A percentile compares a stretch with the other conserved stretches of the same genome.
Conservation (phyloP, 2,797 vertebrate genomes). For the Echiichthys vipera region DNA sequence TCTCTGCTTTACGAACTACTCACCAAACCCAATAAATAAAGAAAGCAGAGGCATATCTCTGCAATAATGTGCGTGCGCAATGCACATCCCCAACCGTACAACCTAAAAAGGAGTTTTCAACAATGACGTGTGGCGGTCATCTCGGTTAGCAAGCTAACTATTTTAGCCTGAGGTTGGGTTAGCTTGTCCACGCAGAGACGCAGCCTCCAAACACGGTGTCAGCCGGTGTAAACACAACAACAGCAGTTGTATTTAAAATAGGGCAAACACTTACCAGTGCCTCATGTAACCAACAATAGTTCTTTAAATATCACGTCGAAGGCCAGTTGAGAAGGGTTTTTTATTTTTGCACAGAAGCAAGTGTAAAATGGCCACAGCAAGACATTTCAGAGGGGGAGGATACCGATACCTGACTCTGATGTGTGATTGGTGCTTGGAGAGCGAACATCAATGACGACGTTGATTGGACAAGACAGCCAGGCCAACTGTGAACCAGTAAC, state of each 20-base stretch:
- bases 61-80: neutral
- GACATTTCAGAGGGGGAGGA: conserved; percentile 58
- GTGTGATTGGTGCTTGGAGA: conserved; percentile 63
- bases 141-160: conserved; percentile 69
- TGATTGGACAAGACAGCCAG: conserved; percentile 63
- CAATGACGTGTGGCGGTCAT: conserved; percentile 76
- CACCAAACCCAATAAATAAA: neutral
- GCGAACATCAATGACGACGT: neutral
- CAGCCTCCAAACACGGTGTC: neutral
- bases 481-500: neutral
- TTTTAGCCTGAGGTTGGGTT: conserved; percentile 44
- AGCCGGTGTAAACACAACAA: neutral
- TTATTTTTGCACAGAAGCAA: conserved; percentile 44
- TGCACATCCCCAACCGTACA: neutral
- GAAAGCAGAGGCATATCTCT: neutral
- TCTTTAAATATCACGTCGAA: conserved; percentile 21
- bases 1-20: neutral
- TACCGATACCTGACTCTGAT: neutral
- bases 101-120: conserved; percentile 34
- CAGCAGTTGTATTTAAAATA: neutral
- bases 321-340: neutral
- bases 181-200: conserved; percentile 14
- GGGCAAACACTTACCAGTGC: conserved; percentile 57
- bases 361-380: conserved; percentile 82
- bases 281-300: conserved; percentile 1